A percentile compares a stretch with the other conserved stretches of the same genome.
Conservation (phyloP, 1,140 invertebrate genomes). For the Andrena cerasifolii region DNA sequence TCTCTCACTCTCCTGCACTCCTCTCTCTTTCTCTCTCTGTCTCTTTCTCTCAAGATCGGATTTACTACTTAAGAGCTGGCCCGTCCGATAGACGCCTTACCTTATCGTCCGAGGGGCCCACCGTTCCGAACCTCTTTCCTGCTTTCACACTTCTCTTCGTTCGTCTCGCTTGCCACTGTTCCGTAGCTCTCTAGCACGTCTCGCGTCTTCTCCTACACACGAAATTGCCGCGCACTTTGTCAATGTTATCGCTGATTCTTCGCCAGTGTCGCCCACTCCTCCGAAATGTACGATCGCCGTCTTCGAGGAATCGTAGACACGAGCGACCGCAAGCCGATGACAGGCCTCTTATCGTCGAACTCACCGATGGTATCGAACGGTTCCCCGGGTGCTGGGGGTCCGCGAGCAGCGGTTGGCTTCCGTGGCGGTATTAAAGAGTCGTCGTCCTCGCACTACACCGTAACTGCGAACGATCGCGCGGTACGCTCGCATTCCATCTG, state of each 20-base stretch:
- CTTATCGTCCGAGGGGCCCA: constrained; percentile 35
- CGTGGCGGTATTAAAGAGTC: constrained; percentile 32
- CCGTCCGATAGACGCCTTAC: constrained; percentile 32
- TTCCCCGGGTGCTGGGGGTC: background rate
- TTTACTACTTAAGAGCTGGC: constrained; percentile 32
- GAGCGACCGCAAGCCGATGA: too few species aligned
- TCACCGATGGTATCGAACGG: background rate
- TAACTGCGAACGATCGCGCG: background rate
- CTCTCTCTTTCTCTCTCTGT: constrained; percentile 3
- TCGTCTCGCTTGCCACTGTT: background rate
- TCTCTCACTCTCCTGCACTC: background rate
- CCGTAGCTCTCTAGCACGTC: too few species aligned
- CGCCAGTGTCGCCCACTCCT: too few species aligned
- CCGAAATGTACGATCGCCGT: too few species aligned
- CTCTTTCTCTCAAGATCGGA: constrained; percentile 37
- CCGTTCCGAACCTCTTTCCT: constrained; percentile 13
- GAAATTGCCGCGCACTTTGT: background rate
- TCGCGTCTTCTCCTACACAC: background rate
- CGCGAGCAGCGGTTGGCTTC: constrained; percentile 11
- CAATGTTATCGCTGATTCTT: background rate
- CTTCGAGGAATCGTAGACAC: too few species aligned
- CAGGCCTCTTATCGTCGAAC: background rate
- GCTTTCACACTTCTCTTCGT: background rate
- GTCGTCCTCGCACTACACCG: constrained; percentile 8
- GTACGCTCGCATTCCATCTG: constrained; percentile 26